Base-by-base conservation (phyloP, 2,888 invertebrate species). In the Ormyrus pomaceus region DNA sequence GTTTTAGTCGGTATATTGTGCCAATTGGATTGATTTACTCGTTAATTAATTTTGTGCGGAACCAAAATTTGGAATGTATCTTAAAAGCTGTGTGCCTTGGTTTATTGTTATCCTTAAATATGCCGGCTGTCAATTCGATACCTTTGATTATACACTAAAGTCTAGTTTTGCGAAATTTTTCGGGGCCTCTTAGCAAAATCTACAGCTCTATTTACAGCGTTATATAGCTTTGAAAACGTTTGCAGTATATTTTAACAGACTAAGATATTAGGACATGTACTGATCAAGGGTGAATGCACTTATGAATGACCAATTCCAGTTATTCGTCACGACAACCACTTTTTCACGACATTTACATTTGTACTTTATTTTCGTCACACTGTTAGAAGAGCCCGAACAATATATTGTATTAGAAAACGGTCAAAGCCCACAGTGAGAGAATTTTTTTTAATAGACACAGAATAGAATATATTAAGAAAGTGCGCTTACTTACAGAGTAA, bases 211-310 rank as follows among this genome's bases (percentile, higher is more conserved):
- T 74, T 74, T 74, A 74, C 74, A 62, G 48, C 69, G 46, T 2
- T 34, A 34, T 11, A 7, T 34, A 13, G 9, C 50, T 48, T 55
- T 51, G n/a, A n/a, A 53, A n/a, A 51, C 34, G 3, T 34, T 34
- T 34, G 34, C 19, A 70, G 13, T 10, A 6, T 72, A 46, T 55
- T 55, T 46, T n/a, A 0, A 55, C 13, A 72, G 0, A 46, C 34
- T 53, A 13, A 34, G 34, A 19, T 66, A 34, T 58, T 66, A 48
- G 10, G 70, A 70, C 34, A 34, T 34, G n/a, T 72, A 62, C 6
- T 45, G 34, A 19, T 46, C 34, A 53, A 74, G 79, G 73, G 73
- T 77, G 82, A 75, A 78, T 80, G 82, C 82, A 82, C 80, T 82
- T 73, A 64, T 70, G 9, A 76, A 79, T 77, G 77, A 77, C 68